Percentiles rank a stretch among this genome's conserved stretches.
These are phyloP conservation scores for Papilio machaon DNA, from an alignment of 1,140 invertebrate species.

Conservation along the genomic window DNA sequence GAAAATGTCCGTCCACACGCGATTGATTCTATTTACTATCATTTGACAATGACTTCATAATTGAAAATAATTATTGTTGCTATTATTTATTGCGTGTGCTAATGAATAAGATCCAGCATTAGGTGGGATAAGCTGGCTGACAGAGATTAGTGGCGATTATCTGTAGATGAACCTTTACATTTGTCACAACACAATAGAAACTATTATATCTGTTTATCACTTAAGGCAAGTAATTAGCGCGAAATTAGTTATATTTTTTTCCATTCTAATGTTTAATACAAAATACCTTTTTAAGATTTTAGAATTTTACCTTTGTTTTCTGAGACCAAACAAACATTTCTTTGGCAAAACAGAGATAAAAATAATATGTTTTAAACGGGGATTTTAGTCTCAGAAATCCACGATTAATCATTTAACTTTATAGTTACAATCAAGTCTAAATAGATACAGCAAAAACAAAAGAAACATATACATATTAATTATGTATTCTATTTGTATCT, in stretches of 20 bases:
- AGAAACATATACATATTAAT: conserved; percentile 9
- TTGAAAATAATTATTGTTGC: conserved; percentile 65
- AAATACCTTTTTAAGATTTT: background rate
- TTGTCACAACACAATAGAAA: background rate
- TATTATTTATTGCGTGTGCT: conserved; percentile 59
- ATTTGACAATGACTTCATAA: conserved; percentile 73
- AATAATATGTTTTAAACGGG: too few relatives aligned
- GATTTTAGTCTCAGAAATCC: too few relatives aligned
- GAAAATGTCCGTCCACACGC: conserved; percentile 72
- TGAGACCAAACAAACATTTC: too few relatives aligned
- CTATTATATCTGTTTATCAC: background rate
- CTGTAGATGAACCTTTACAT: conserved; percentile 1
- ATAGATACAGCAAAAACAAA: conserved; percentile 13
- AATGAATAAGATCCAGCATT: conserved; percentile 47
- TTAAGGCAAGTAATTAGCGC: background rate
- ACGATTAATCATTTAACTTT: background rate
- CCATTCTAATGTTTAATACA: background rate
- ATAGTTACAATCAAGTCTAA: background rate
- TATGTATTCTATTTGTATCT: conserved; percentile 17
- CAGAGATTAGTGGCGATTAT: conserved; percentile 3
- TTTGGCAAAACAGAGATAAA: too few relatives aligned
- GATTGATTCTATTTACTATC: conserved; percentile 74
- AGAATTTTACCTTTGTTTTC: too few relatives aligned
- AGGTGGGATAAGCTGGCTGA: conserved; percentile 7
- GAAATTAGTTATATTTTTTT: background rate